Evolutionary conservation across 2,888 invertebrate genomes (phyloP), one percentile per base, ranked within the genome.

Genomic region (Drosophila flavopinicola): DNA sequence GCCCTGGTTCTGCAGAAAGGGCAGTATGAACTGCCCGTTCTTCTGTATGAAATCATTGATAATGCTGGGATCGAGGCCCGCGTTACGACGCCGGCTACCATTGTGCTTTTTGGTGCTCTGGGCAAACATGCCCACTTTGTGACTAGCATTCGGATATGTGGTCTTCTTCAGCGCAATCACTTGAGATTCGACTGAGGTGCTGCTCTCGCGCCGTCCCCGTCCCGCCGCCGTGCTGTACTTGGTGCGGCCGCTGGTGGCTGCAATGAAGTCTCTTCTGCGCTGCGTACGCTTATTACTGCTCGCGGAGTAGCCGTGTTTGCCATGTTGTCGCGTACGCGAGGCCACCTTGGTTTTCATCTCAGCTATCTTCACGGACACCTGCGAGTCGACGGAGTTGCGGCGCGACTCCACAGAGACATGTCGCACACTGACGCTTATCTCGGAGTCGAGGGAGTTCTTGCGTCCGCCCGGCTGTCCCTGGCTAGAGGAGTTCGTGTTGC

Each of bases 401-500:
- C 97, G 92, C 0, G 96, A 96, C 89, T 97, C 97, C 1, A 97
- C 95, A 0, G 96, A 96, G 0, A 97, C 95, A 88, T 96, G 95
- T 5, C 95, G 93, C 0, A 95, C 93, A 71, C 95, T 95, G 87
- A 95, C 94, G 90, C 96, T 96, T 78, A 96, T 94, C 80, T 94
- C 94, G 91, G 94, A 94, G 89, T 94, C 94, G 74, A 93, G 72
- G 0, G 94, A 94, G 87, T 94, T 94, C 69, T 94, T 93, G 1
- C 94, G 91, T 71, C 66, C 73, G 13, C 13, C 20, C n/a, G 60
- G 59, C 10, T 93, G 93, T 4, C 93, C 93, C 91, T 93, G 91
- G 91, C 93, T 85, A 89, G 93, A 88, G 88, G 93, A 91, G 91
- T 92, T 90, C 74, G 88, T 72, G 9, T 72, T 72, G 32, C 71